These are phyloP conservation scores for Bembecia ichneumoniformis DNA, from an alignment of 2,888 invertebrate species.

Conservation along the genomic window DNA sequence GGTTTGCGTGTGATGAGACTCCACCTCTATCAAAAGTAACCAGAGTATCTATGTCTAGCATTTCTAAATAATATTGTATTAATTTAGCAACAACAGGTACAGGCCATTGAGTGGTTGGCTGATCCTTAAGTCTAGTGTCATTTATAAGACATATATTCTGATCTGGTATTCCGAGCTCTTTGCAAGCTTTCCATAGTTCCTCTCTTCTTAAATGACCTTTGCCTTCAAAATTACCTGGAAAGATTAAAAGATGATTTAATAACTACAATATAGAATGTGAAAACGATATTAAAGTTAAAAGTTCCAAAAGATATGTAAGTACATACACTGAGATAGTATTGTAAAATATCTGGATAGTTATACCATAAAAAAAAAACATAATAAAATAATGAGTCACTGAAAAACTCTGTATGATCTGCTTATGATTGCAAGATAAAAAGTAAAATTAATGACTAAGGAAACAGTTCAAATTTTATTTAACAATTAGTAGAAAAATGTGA, in stretches of 20 bases:
- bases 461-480: too few relatives aligned
- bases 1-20: conserved; percentile 94
- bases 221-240: conserved; percentile 77
- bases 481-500: too few relatives aligned
- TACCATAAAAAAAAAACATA: too few relatives aligned
- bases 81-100: conserved; percentile 56
- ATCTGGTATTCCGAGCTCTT: conserved; percentile 82
- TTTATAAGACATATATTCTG: conserved; percentile 81
- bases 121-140: conserved; percentile 82
- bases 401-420: too few relatives aligned
- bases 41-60: conserved; percentile 84
- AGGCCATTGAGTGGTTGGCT: conserved; percentile 83
- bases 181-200: conserved; percentile 88
- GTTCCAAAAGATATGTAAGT: too few relatives aligned
- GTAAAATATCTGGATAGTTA: too few relatives aligned
- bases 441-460: too few relatives aligned
- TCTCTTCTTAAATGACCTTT: conserved; percentile 75
- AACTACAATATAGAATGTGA: too few relatives aligned
- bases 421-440: too few relatives aligned
- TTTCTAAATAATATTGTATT: conserved; percentile 74
- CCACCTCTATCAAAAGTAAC: conserved; percentile 96
- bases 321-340: too few relatives aligned
- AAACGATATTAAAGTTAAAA: too few relatives aligned
- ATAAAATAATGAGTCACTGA: too few relatives aligned
- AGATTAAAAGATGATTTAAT: conserved; percentile 6